phyloP scores from a whole-genome alignment of 2,113 vertebrate species.

The Anhinga anhinga region DNA sequence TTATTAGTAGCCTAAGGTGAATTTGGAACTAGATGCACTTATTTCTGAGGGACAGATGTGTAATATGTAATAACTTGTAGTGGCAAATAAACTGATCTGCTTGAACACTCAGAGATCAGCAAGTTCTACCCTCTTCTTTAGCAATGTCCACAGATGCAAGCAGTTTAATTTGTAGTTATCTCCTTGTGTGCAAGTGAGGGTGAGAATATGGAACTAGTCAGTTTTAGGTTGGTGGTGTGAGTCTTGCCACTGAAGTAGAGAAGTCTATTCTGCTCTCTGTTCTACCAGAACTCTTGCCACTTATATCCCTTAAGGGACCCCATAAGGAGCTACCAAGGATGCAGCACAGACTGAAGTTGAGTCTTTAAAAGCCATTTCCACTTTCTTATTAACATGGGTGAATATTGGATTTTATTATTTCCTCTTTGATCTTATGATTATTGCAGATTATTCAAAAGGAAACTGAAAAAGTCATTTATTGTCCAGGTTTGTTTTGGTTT shows the following conservation, averaged over 20 bases:
- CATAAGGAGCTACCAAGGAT: not conserved
- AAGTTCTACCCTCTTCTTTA: not conserved
- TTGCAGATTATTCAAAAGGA: conserved; percentile 15
- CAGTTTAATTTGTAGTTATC: not conserved
- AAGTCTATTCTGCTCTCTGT: not conserved
- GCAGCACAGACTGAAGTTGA: not conserved
- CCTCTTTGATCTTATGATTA: conserved; percentile 37
- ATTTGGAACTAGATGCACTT: not conserved
- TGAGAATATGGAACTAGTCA: not conserved
- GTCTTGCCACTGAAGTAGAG: not conserved
- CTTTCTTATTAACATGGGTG: not conserved
- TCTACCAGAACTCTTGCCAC: not conserved
- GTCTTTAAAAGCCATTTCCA: conserved; percentile 11
- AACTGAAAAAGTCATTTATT: conserved; percentile 13
- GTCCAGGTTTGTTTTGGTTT: not conserved
- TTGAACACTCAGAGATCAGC: not conserved
- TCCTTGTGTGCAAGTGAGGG: not conserved
- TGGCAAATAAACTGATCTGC: not conserved
- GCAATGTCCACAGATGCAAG: not conserved
- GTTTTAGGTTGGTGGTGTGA: not conserved
- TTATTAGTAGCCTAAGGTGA: not conserved
- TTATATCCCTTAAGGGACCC: not conserved
- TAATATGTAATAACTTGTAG: not conserved
- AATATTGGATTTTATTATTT: conserved; percentile 20
- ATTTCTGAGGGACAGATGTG: not conserved